Conservation (phyloP, 2,888 invertebrate species). For the Lomographa bimaculata region DNA sequence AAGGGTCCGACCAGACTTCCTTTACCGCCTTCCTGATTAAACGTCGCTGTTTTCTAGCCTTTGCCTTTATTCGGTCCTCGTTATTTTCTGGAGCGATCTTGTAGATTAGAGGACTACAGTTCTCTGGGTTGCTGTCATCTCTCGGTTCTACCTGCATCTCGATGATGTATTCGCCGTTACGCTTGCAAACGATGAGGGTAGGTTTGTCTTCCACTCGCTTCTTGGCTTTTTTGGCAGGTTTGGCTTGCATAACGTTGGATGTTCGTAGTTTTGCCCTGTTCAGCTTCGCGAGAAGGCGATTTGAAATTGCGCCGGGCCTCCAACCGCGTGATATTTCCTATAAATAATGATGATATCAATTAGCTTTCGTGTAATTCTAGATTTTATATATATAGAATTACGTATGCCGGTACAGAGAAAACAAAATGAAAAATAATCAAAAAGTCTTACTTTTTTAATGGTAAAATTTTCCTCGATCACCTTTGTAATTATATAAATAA, state of each 20-base stretch:
- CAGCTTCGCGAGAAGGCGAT: slow-evolving; percentile 54
- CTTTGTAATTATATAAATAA: no score
- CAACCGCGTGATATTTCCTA: slow-evolving; percentile 61
- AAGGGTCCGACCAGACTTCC: slow-evolving; percentile 52
- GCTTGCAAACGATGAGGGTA: slow-evolving; percentile 57
- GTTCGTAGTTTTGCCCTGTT: slow-evolving; percentile 51
- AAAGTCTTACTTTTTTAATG: slow-evolving; percentile 15
- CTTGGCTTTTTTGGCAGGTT: slow-evolving; percentile 47
- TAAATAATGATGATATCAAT: slow-evolving; percentile 11
- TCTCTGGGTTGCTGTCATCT: slow-evolving; percentile 33
- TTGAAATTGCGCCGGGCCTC: slow-evolving; percentile 72
- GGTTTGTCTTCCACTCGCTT: slow-evolving; percentile 57
- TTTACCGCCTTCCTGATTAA: slow-evolving; percentile 45
- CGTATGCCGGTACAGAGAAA: background rate
- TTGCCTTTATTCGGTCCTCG: slow-evolving; percentile 46
- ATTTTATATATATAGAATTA: no score
- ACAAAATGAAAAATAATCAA: slow-evolving; percentile 17
- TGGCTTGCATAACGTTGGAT: slow-evolving; percentile 33
- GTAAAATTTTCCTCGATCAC: no score
- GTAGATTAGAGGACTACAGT: slow-evolving; percentile 57
- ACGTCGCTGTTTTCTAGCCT: slow-evolving; percentile 41
- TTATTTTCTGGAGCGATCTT: slow-evolving; percentile 56
- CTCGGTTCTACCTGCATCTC: slow-evolving; percentile 56
- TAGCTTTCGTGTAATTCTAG: no score
- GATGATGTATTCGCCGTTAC: slow-evolving; percentile 59